Evolutionary conservation across 2,797 vertebrate genomes (phyloP).

Genomic region (Falco columbarius): DNA sequence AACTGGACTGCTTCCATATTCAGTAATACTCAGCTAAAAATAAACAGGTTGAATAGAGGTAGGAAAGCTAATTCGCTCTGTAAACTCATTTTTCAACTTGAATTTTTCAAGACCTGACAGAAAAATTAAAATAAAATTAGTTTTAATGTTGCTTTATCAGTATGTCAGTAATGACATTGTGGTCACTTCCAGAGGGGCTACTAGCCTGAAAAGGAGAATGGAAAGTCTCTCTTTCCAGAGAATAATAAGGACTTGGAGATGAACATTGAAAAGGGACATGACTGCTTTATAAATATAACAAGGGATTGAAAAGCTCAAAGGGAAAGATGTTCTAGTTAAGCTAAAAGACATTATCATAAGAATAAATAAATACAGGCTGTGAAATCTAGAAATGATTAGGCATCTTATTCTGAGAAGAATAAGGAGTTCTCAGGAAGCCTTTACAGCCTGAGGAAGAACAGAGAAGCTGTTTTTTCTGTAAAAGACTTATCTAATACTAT

Average conservation of each 20-base stretch:
- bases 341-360: background rate
- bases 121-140: background rate
- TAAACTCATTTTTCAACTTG: conserved; percentile 2
- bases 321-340: background rate
- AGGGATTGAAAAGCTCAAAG: background rate
- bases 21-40: conserved; percentile 66
- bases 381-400: background rate
- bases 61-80: background rate
- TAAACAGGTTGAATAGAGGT: conserved; percentile 58
- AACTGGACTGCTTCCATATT: conserved; percentile 70
- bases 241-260: background rate
- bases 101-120: background rate
- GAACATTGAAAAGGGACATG: background rate
- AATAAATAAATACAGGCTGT: background rate
- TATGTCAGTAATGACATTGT: background rate
- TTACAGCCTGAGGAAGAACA: background rate
- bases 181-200: background rate
- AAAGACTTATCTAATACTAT: background rate
- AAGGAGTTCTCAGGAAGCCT: background rate
- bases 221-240: background rate
- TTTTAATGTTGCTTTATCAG: background rate
- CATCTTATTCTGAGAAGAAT: background rate
- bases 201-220: background rate
- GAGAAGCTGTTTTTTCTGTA: background rate
- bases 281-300: background rate